phyloP scores from a whole-genome alignment of 2,888 invertebrate genomes.

The Synergus gifuensis region DNA sequence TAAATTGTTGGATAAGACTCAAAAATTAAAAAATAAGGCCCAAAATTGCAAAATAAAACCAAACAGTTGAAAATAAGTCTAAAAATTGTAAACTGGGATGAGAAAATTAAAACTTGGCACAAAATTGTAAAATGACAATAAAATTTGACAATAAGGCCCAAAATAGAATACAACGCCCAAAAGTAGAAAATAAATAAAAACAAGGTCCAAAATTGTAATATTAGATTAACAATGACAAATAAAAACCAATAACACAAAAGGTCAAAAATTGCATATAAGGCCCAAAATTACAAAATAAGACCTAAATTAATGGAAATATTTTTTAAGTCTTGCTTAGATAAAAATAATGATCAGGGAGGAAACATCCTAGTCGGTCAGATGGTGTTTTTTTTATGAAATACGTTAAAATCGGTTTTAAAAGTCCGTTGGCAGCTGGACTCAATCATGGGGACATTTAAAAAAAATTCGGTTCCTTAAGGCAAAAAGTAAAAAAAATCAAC shows the following conservation, averaged over 20 bases:
- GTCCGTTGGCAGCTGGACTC: constrained; percentile 56
- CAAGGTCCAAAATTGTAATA: too few relatives aligned
- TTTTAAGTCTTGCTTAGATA: not conserved
- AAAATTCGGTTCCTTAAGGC: constrained; percentile 40
- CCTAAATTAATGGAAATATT: too few relatives aligned
- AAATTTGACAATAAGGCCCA: too few relatives aligned
- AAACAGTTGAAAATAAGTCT: too few relatives aligned
- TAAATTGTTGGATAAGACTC: too few relatives aligned
- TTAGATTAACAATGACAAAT: too few relatives aligned
- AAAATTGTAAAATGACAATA: too few relatives aligned
- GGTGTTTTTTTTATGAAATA: constrained; percentile 13
- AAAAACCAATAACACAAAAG: too few relatives aligned
- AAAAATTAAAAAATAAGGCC: not conserved
- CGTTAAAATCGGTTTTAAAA: constrained; percentile 46
- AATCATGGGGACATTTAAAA: constrained; percentile 44
- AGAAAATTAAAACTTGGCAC: too few relatives aligned
- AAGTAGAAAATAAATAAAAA: too few relatives aligned
- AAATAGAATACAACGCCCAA: too few relatives aligned
- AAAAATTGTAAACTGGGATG: too few relatives aligned
- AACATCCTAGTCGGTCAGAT: constrained; percentile 16
- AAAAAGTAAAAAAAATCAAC: constrained; percentile 34
- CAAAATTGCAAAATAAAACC: not conserved
- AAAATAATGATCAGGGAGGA: not conserved
- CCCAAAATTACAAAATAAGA: not conserved
- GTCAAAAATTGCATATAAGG: not conserved